Conservation (phyloP, 1,140 invertebrate species). For the Rhopalosiphum padi region DNA sequence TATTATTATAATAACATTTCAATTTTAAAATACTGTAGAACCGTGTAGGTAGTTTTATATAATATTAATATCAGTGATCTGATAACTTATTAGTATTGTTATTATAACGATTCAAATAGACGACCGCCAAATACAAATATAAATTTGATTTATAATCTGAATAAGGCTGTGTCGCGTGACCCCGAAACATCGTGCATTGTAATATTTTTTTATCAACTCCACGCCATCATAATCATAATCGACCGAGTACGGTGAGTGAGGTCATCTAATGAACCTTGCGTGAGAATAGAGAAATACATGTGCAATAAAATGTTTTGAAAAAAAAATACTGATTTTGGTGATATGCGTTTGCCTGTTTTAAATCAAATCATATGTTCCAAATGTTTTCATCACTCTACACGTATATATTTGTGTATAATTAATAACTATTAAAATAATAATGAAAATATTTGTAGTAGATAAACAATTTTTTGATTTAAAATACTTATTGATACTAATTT, state of each 20-base stretch:
- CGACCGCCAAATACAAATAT: not conserved
- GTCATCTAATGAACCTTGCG: slow-evolving; percentile 34
- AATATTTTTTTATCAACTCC: slow-evolving; percentile 24
- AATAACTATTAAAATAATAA: not conserved
- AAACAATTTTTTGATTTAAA: not conserved
- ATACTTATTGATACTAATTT: not conserved
- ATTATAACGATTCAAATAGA: not conserved
- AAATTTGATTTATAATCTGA: slow-evolving; percentile 29
- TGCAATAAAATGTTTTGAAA: not conserved
- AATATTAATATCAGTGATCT: not conserved
- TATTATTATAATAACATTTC: no score
- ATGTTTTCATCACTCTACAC: not conserved
- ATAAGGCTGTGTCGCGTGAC: not conserved
- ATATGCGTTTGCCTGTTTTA: not conserved
- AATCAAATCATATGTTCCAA: not conserved
- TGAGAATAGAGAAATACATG: slow-evolving; percentile 8
- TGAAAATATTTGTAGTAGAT: not conserved
- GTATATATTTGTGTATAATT: not conserved
- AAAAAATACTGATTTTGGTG: not conserved
- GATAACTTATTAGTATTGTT: slow-evolving; percentile 16
- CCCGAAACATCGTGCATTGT: not conserved
- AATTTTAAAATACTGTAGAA: no score
- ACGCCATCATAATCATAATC: slow-evolving; percentile 18
- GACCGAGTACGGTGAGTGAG: not conserved
- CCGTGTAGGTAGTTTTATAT: not conserved